Evolutionary conservation across 2,888 invertebrate genomes (phyloP).

Genomic region (Deilephila porcellus): DNA sequence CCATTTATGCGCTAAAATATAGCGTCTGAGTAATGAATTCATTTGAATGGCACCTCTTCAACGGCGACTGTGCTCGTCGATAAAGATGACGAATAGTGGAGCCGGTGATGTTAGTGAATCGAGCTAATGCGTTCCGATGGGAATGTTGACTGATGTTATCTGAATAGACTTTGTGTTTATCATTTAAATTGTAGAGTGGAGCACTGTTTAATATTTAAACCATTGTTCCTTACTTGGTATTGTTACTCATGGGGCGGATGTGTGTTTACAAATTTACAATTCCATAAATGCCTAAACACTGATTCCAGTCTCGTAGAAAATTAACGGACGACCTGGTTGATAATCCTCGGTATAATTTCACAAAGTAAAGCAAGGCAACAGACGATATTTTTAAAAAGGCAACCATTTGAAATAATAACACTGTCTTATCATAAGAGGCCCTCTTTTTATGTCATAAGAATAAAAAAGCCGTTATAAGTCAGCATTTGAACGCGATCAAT

Average conservation of each 20-base stretch:
- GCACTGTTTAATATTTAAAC: background rate
- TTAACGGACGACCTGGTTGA: no score
- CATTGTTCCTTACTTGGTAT: no score
- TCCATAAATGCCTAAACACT: background rate
- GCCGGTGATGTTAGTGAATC: slow-evolving; percentile 39
- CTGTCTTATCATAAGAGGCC: no score
- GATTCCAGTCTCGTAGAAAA: no score
- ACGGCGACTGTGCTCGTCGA: slow-evolving; percentile 46
- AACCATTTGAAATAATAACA: no score
- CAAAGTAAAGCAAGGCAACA: background rate
- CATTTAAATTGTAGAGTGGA: background rate
- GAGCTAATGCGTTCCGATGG: background rate
- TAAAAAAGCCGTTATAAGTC: slow-evolving; percentile 17
- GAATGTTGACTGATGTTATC: slow-evolving; percentile 10
- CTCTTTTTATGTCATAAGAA: background rate
- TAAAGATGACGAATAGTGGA: slow-evolving; percentile 54
- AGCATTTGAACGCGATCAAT: slow-evolving; percentile 13
- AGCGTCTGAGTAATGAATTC: slow-evolving; percentile 72
- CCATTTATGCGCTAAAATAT: slow-evolving; percentile 75
- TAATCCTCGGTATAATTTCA: background rate
- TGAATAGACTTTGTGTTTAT: no score
- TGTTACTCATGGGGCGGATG: background rate
- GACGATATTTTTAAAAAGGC: no score
- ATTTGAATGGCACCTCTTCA: slow-evolving; percentile 61
- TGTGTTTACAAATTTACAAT: background rate